Conservation (phyloP, 2,113 vertebrate species). For the chimpanzee (Pan troglodytes) region NHGRI_mPanTro3-v2.1_pri NC_072421.2:3869001-3869500, state of each 20-base stretch:
- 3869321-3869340: constrained; percentile 89
- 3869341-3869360: constrained; percentile 83
- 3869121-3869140: constrained; percentile 90
- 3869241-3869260: constrained; percentile 89
- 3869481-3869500: background rate
- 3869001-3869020: constrained; percentile 84
- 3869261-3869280: constrained; percentile 92
- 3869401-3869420: background rate
- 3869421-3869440: background rate
- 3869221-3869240: constrained; percentile 95
- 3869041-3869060: constrained; percentile 94
- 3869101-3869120: constrained; percentile 82
- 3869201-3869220: constrained; percentile 90
- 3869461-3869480: background rate
- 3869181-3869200: constrained; percentile 89
- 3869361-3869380: constrained; percentile 96
- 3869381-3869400: constrained; percentile 85
- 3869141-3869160: constrained; percentile 92
- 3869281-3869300: constrained; percentile 93
- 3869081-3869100: constrained; percentile 86
- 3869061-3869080: constrained; percentile 92
- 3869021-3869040: constrained; percentile 91
- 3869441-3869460: background rate
- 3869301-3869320: constrained; percentile 90
- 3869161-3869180: constrained; percentile 86